A percentile compares a stretch with the other conserved stretches of the same genome.
These are phyloP conservation scores for Montipora foliosa DNA, from an alignment of 64 coral and sea anemone genomes.

Conservation along the genomic window DNA sequence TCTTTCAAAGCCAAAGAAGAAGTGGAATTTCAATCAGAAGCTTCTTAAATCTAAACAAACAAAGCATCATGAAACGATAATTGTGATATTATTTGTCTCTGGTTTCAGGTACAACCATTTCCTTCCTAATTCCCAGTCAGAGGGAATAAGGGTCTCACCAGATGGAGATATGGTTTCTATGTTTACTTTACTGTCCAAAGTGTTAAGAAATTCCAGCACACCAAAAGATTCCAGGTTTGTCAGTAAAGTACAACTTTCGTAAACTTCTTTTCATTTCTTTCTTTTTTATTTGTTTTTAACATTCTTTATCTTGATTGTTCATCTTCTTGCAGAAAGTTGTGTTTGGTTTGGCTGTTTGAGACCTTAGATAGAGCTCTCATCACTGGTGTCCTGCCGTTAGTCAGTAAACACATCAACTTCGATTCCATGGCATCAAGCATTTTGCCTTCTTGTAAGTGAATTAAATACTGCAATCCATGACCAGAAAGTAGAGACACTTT, in stretches of 20 bases:
- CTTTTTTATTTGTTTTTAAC: background rate
- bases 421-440: slow-evolving; percentile 80
- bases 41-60: background rate
- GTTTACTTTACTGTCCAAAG: slow-evolving; percentile 75
- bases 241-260: background rate
- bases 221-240: slow-evolving; percentile 89
- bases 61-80: background rate
- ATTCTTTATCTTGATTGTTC: background rate
- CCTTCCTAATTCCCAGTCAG: slow-evolving; percentile 57
- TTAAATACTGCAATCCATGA: too few species aligned
- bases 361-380: slow-evolving; percentile 68
- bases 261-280: background rate
- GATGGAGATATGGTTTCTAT: slow-evolving; percentile 75
- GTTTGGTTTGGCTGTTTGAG: slow-evolving; percentile 90
- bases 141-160: slow-evolving; percentile 53
- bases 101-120: slow-evolving; percentile 85
- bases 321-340: slow-evolving; percentile 76
- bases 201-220: slow-evolving; percentile 83
- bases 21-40: too few species aligned
- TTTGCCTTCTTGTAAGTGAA: slow-evolving; percentile 91
- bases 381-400: slow-evolving; percentile 49
- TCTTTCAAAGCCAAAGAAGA: too few species aligned
- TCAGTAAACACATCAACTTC: slow-evolving; percentile 69
- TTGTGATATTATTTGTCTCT: background rate
- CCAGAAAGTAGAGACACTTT: too few species aligned